Evolutionary conservation across 2,797 vertebrate genomes (phyloP).

Genomic region (Microctenopoma steveboyesi): DNA sequence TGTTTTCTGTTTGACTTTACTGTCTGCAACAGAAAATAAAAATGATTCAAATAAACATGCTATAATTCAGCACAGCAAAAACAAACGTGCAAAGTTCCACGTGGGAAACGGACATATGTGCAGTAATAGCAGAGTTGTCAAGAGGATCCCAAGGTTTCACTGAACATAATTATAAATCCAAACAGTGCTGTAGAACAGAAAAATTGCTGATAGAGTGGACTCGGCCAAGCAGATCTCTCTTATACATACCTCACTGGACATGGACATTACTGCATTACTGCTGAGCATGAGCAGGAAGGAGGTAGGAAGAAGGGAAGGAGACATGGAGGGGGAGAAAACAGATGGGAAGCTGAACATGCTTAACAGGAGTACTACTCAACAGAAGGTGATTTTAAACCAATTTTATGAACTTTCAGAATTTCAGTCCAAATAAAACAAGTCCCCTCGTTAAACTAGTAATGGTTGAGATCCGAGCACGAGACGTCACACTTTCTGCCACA

Average conservation of each 20-base stretch:
- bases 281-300: conserved; percentile 47
- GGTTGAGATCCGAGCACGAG: no score
- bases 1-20: no score
- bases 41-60: conserved; percentile 27
- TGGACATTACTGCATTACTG: conserved; percentile 51
- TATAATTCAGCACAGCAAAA: conserved; percentile 29
- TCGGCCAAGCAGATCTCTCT: conserved; percentile 3
- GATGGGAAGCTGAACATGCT: conserved; percentile 58
- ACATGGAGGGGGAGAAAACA: conserved; percentile 39
- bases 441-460: no score
- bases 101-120: conserved; percentile 21
- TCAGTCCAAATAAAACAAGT: no score
- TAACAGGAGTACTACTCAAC: conserved; percentile 15
- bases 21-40: background rate
- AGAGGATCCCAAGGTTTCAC: conserved; percentile 6
- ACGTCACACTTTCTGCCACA: no score
- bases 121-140: background rate
- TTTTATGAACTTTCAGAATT: background rate
- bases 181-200: conserved; percentile 12
- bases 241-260: conserved; percentile 70
- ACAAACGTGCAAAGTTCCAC: conserved; percentile 27
- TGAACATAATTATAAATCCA: conserved; percentile 11
- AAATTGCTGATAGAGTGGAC: conserved; percentile 1
- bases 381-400: background rate
- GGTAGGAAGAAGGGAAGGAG: conserved; percentile 7